A percentile compares a stretch with the other conserved stretches of the same genome.
Conservation (phyloP, 2,797 vertebrate species). For the Periparus ater region DNA sequence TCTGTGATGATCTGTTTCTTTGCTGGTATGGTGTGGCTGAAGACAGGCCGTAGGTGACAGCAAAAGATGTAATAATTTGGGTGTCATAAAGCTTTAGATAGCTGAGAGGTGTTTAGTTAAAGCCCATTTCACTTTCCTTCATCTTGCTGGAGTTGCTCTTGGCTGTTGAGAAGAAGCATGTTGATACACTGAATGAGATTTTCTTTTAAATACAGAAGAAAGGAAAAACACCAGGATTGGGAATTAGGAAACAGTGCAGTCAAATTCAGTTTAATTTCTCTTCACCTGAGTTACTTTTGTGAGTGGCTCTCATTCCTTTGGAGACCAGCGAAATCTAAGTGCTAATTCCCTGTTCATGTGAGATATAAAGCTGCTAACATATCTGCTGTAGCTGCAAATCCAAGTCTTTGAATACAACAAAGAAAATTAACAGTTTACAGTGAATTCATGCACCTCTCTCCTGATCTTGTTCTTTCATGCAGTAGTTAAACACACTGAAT, state of each 20-base stretch:
- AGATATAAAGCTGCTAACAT: not conserved
- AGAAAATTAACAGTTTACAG: not conserved
- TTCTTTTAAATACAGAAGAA: not conserved
- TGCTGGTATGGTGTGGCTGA: not conserved
- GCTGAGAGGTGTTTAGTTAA: not conserved
- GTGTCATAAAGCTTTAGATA: not conserved
- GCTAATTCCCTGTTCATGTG: not conserved
- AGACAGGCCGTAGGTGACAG: not conserved
- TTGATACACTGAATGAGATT: not conserved
- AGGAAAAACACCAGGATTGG: not conserved
- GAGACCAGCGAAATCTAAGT: not conserved
- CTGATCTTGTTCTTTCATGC: not conserved
- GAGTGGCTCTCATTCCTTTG: not conserved
- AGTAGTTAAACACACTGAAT: not conserved
- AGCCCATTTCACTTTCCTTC: not conserved
- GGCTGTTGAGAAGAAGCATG: not conserved
- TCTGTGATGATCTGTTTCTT: not conserved
- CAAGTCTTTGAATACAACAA: not conserved
- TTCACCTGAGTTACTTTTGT: not conserved
- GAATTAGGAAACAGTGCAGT: not conserved
- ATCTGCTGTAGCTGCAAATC: not conserved
- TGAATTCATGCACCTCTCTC: not conserved
- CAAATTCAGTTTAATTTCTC: not conserved
- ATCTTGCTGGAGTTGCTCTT: not conserved
- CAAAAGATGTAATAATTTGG: not conserved